phyloP scores from a whole-genome alignment of 1,140 invertebrate genomes.

The Mylabris phalerata region DNA sequence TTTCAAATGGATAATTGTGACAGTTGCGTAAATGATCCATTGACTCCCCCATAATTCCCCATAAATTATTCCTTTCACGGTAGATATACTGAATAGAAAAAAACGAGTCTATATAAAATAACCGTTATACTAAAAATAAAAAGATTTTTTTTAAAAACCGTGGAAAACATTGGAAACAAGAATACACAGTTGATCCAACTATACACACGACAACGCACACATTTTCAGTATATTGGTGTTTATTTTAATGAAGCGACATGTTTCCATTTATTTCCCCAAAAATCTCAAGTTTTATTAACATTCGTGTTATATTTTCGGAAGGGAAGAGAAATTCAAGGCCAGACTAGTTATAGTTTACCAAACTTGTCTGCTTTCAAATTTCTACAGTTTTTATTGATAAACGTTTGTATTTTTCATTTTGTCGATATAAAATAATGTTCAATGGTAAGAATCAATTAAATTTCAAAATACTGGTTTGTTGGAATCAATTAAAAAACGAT shows the following conservation, averaged over 20 bases:
- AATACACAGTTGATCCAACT: no score
- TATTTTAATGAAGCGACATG: slow-evolving; percentile 33
- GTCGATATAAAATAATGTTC: no score
- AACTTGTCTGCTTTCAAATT: neutral
- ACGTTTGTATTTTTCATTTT: no score
- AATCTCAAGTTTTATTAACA: slow-evolving; percentile 27
- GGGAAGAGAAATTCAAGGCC: slow-evolving; percentile 3
- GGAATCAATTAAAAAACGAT: no score
- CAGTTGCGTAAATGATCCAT: slow-evolving; percentile 27
- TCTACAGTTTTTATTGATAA: neutral
- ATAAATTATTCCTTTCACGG: no score
- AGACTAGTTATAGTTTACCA: neutral
- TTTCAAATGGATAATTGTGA: slow-evolving; percentile 3
- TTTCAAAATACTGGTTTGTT: no score
- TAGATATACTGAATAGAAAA: no score
- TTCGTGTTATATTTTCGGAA: slow-evolving; percentile 4
- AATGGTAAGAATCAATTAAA: no score
- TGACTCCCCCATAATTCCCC: slow-evolving; percentile 23
- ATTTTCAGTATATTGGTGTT: slow-evolving; percentile 21
- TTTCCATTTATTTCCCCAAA: slow-evolving; percentile 30
- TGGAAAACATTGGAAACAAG: no score
- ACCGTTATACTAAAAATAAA: no score
- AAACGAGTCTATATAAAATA: no score
- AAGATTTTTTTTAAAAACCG: no score
- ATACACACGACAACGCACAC: slow-evolving; percentile 5